Conservation (phyloP, 2,888 invertebrate genomes). For the Diploptera punctata region DNA sequence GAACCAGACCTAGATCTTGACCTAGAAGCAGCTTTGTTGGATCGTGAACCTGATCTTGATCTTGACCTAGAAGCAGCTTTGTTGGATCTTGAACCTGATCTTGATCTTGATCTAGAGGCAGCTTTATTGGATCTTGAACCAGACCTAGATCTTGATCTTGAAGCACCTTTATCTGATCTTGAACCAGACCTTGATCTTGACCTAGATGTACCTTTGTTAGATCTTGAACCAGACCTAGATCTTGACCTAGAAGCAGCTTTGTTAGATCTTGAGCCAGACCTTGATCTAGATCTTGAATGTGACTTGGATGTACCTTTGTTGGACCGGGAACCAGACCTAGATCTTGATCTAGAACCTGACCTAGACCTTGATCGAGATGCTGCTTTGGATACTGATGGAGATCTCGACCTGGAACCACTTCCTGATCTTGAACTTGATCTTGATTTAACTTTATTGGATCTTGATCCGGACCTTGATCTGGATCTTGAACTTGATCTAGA, state of each 20-base stretch:
- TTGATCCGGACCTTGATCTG: slow-evolving; percentile 43
- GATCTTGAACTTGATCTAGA: slow-evolving; percentile 45
- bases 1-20: slow-evolving; percentile 45
- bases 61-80: slow-evolving; percentile 44
- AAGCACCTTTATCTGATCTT: slow-evolving; percentile 43
- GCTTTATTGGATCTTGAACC: slow-evolving; percentile 46
- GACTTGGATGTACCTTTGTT: slow-evolving; percentile 37
- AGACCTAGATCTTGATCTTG: slow-evolving; percentile 45
- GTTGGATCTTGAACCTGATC: slow-evolving; percentile 42
- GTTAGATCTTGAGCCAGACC: slow-evolving; percentile 45
- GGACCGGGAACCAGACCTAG: slow-evolving; percentile 45
- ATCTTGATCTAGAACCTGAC: slow-evolving; percentile 44
- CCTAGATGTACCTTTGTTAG: slow-evolving; percentile 46
- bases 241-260: slow-evolving; percentile 45
- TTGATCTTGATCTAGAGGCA: slow-evolving; percentile 38
- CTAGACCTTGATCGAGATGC: slow-evolving; percentile 27
- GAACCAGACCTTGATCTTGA: slow-evolving; percentile 46
- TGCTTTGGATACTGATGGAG: slow-evolving; percentile 40
- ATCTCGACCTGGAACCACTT: slow-evolving; percentile 44
- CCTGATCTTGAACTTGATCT: slow-evolving; percentile 42
- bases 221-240: slow-evolving; percentile 46
- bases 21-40: slow-evolving; percentile 44
- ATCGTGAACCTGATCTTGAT: slow-evolving; percentile 42
- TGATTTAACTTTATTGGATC: slow-evolving; percentile 41
- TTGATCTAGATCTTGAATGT: slow-evolving; percentile 44